Evolutionary conservation across 1,140 invertebrate species (phyloP).

Genomic region (Eumeta japonica): DNA sequence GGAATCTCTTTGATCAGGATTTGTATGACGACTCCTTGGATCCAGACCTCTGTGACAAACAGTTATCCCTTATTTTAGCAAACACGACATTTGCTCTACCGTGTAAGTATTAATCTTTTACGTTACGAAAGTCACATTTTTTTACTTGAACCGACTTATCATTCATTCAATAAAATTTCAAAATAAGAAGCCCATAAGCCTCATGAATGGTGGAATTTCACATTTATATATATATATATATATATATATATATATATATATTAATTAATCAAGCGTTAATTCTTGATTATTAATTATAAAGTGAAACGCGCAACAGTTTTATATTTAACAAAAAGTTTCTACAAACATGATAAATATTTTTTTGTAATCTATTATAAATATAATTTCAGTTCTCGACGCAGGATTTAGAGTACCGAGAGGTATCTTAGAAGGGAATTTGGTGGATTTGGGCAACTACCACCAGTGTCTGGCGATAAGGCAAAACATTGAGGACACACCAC

Average conservation of each 20-base stretch:
- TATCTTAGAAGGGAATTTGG: slow-evolving; percentile 14
- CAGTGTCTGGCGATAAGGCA: slow-evolving; percentile 26
- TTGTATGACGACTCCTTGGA: slow-evolving; percentile 26
- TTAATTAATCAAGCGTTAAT: too few species aligned
- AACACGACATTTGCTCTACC: slow-evolving; percentile 8
- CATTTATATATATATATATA: too few species aligned
- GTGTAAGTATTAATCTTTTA: slow-evolving; percentile 19
- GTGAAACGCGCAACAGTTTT: not conserved
- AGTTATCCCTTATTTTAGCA: slow-evolving; percentile 13
- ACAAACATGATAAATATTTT: too few species aligned
- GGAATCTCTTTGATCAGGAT: slow-evolving; percentile 18
- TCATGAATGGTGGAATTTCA: too few species aligned
- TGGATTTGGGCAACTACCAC: slow-evolving; percentile 28
- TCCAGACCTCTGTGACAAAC: slow-evolving; percentile 17
- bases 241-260: too few species aligned
- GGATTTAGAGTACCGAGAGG: slow-evolving; percentile 23
- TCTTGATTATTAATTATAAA: too few species aligned
- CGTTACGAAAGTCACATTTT: too few species aligned
- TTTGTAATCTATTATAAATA: slow-evolving; percentile 2
- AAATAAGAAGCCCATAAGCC: too few species aligned
- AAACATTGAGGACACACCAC: slow-evolving; percentile 9
- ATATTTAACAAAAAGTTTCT: not conserved
- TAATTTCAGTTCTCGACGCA: slow-evolving; percentile 27
- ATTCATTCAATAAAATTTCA: too few species aligned
- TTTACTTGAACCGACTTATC: too few species aligned